Base-by-base conservation (phyloP, 2,888 invertebrate genomes). In the Eudasyphora cyanicolor region DNA sequence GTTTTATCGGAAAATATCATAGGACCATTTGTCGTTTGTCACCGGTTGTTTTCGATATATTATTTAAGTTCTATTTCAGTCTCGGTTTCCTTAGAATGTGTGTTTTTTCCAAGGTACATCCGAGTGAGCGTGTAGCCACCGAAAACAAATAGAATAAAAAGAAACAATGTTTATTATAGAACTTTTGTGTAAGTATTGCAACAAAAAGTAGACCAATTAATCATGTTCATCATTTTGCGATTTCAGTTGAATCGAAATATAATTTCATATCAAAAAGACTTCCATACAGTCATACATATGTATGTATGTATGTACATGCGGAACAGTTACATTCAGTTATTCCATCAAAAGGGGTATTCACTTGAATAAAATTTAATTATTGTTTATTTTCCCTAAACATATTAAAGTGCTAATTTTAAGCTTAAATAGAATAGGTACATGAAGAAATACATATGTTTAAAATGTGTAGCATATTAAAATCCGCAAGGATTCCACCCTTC, bases 201-300 rank as follows among this genome's bases (percentile, higher is more conserved):
- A 62, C 57, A 62, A 75, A 74, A 78, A 62, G 71, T 81, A 60
- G 54, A 17, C 73, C 76, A 81, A 84, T 81, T 84, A 84, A 84
- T 81, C 81, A 84, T 78, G 24, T 67, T 67, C 67, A 29, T 14
- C 60, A 38, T 24, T 14, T 21, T 67, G 67, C 24, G 67, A 24
- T 42, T 67, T 7, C 38, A 67, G 6, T 38, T 42, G 67, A 38
- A 32, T 32, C 32, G 32, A 4, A 32, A 67, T 42, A 24, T 14
- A 14, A 42, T 67, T n/a, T 67, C 57, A 51, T 35, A 38, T n/a
- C 51, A 51, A 51, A 21, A 2, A 35, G 7, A 64, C 29, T n/a
- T 27, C 60, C 32, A 38, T 14, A 21, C 21, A 42, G 14, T 24
- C 10, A 42, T 14, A 42, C n/a, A 12, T 12, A 21, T 38, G 21